Conservation (phyloP, 2,113 vertebrate species). For the Nerophis ophidion region DNA sequence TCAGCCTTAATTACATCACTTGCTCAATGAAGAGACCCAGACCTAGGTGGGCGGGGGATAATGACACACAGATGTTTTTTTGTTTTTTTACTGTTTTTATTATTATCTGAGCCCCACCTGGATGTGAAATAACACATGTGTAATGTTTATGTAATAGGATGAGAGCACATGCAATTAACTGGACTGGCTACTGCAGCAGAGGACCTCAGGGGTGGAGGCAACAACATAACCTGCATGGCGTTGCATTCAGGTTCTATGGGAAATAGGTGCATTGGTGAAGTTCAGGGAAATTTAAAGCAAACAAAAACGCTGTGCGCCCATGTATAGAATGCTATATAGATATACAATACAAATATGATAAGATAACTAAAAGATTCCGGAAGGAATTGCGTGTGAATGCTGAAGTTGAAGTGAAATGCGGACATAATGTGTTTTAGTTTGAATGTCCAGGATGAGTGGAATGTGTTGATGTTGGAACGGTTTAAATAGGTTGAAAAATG, state of each 20-base stretch:
- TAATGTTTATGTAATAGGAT: background rate
- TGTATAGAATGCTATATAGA: no score
- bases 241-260: slow-evolving; percentile 15
- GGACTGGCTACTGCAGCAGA: slow-evolving; percentile 26
- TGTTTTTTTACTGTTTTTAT: no score
- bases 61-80: slow-evolving; percentile 12
- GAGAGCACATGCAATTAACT: slow-evolving; percentile 7
- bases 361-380: no score
- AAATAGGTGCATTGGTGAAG: background rate
- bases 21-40: slow-evolving; percentile 30
- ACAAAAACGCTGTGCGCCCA: no score
- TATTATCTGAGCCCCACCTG: slow-evolving; percentile 11
- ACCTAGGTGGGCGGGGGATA: background rate
- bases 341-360: no score
- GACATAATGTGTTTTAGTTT: no score
- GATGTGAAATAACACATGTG: background rate
- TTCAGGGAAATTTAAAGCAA: background rate
- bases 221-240: slow-evolving; percentile 1
- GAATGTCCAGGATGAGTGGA: no score
- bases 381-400: no score
- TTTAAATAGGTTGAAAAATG: no score
- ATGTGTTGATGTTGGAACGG: no score
- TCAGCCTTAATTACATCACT: slow-evolving; percentile 42
- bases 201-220: slow-evolving; percentile 13
- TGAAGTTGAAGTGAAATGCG: no score